Conservation (phyloP, 2,797 vertebrate species). For the Spatula versicolor region DNA sequence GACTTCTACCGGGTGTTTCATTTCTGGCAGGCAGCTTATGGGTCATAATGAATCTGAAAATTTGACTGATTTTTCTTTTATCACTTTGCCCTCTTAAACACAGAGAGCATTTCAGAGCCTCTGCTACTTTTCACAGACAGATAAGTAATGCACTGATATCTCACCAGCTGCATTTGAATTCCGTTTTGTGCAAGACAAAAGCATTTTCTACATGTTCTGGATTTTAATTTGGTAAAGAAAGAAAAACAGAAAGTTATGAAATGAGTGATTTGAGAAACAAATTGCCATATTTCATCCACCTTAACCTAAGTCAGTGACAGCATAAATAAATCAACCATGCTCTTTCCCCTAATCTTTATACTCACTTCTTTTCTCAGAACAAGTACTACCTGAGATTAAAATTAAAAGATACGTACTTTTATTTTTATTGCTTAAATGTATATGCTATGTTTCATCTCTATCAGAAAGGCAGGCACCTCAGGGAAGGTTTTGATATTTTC, state of each 20-base stretch:
- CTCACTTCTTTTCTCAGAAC: background rate
- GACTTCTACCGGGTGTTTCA: constrained; percentile 22
- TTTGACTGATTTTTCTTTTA: constrained; percentile 50
- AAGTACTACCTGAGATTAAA: background rate
- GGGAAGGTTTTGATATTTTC: background rate
- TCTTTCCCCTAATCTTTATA: background rate
- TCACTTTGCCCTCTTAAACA: constrained; percentile 41
- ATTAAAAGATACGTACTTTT: background rate
- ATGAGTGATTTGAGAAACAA: background rate
- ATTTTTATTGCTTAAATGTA: background rate
- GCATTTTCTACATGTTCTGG: constrained; percentile 32
- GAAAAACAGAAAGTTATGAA: background rate
- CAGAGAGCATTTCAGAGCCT: background rate
- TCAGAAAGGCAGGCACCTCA: background rate
- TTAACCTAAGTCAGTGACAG: background rate
- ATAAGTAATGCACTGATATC: background rate
- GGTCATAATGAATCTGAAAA: constrained; percentile 43
- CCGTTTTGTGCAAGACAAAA: constrained; percentile 30
- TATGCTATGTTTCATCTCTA: background rate
- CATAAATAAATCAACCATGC: background rate
- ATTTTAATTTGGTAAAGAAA: background rate
- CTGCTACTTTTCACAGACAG: constrained; percentile 23
- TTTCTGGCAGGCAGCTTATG: constrained; percentile 5
- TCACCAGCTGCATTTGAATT: background rate
- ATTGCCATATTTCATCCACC: background rate